phyloP scores from a whole-genome alignment of 64 coral and sea anemone species.

The Acropora tenuis region DNA sequence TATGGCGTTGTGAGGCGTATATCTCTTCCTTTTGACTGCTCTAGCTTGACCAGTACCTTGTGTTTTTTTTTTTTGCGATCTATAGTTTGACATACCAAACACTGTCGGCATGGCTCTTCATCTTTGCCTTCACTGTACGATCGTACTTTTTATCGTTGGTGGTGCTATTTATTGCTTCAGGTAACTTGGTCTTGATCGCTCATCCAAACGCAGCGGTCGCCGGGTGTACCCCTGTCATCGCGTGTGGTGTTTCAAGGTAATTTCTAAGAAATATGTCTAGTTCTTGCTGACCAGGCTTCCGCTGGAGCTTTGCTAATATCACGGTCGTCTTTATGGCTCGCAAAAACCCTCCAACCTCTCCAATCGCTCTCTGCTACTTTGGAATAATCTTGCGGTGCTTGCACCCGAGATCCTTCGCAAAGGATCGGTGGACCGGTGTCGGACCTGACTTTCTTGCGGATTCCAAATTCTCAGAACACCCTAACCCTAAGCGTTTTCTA shows the following conservation, averaged over 20 bases:
- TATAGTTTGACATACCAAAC: too few relatives aligned
- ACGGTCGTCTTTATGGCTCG: too few relatives aligned
- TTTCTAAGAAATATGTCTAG: slow-evolving; percentile 29
- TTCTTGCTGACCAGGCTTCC: not conserved
- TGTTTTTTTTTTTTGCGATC: too few relatives aligned
- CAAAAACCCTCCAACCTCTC: too few relatives aligned
- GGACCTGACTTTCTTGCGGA: not conserved
- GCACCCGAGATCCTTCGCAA: too few relatives aligned
- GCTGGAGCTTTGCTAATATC: too few relatives aligned
- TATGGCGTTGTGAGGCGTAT: not conserved
- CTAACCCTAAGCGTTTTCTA: too few relatives aligned
- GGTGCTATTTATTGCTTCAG: not conserved
- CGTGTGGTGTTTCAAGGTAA: slow-evolving; percentile 41
- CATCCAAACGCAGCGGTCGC: slow-evolving; percentile 38
- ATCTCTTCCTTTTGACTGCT: not conserved
- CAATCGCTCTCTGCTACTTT: too few relatives aligned
- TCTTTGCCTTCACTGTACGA: not conserved
- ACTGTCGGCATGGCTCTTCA: too few relatives aligned
- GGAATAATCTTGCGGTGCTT: too few relatives aligned
- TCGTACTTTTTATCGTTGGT: not conserved
- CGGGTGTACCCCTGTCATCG: not conserved
- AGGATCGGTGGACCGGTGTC: not conserved
- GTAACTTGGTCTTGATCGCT: slow-evolving; percentile 8
- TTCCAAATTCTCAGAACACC: too few relatives aligned
- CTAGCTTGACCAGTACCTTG: not conserved